Evolutionary conservation across 2,888 invertebrate genomes (phyloP).

Genomic region (Brachypalpus laphriformis): DNA sequence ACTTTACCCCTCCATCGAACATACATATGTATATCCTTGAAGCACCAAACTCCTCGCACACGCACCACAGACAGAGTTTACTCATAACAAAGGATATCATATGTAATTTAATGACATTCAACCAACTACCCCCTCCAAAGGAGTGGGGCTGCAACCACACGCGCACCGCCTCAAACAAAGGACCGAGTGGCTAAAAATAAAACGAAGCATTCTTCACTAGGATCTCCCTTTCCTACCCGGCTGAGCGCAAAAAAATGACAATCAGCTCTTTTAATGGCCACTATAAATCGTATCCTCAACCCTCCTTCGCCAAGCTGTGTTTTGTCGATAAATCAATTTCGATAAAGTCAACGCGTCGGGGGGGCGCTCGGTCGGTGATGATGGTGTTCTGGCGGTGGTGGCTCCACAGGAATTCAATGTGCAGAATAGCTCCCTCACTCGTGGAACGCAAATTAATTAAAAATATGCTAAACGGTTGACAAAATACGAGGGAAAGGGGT

Average conservation of each 20-base stretch:
- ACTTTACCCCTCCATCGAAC: background rate
- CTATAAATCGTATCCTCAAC: slow-evolving; percentile 77
- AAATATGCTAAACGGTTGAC: slow-evolving; percentile 73
- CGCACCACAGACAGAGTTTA: slow-evolving; percentile 30
- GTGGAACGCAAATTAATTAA: slow-evolving; percentile 71
- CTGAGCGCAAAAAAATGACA: slow-evolving; percentile 75
- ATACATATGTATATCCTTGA: slow-evolving; percentile 8
- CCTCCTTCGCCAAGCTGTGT: slow-evolving; percentile 48
- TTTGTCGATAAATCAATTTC: slow-evolving; percentile 74
- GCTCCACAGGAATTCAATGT: slow-evolving; percentile 53
- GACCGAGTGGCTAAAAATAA: slow-evolving; percentile 49
- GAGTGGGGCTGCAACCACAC: slow-evolving; percentile 15
- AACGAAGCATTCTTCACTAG: slow-evolving; percentile 18
- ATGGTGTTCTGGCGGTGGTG: slow-evolving; percentile 31
- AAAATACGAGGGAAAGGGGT: slow-evolving; percentile 20
- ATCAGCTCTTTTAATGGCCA: slow-evolving; percentile 80
- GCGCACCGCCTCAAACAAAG: slow-evolving; percentile 21
- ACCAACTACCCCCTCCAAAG: background rate
- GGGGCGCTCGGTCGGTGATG: slow-evolving; percentile 21
- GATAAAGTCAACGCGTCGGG: slow-evolving; percentile 57
- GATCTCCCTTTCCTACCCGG: slow-evolving; percentile 9
- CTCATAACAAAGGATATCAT: slow-evolving; percentile 61
- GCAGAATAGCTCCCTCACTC: background rate
- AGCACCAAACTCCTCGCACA: slow-evolving; percentile 6
- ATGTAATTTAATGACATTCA: slow-evolving; percentile 66